phyloP scores from a whole-genome alignment of 2,888 invertebrate species.

The Fragum sueziense region DNA sequence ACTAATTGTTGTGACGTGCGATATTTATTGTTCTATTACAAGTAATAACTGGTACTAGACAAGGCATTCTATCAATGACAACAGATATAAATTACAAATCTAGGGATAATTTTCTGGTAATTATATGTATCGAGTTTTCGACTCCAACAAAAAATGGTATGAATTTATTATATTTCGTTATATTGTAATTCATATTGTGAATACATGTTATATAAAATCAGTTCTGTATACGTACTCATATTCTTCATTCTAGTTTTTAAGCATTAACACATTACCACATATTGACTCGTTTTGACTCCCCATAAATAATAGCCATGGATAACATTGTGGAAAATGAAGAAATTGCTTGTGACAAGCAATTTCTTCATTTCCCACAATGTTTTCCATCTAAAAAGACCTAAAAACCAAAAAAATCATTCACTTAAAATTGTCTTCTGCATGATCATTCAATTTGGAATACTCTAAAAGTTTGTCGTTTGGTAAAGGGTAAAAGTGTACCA shows the following conservation, averaged over 20 bases:
- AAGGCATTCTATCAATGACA: conserved; percentile 3
- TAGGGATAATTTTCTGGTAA: too few species aligned
- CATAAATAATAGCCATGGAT: neutral
- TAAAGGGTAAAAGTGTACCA: too few species aligned
- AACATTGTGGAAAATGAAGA: neutral
- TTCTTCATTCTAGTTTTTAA: neutral
- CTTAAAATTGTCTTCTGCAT: neutral
- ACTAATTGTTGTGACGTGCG: neutral
- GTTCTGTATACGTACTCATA: neutral
- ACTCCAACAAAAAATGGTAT: too few species aligned
- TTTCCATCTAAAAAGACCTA: neutral
- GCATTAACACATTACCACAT: neutral
- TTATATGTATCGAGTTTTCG: too few species aligned
- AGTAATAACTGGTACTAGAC: neutral
- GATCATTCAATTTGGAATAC: neutral
- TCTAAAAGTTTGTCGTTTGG: neutral
- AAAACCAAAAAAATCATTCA: too few species aligned
- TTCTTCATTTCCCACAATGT: neutral
- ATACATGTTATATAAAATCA: too few species aligned
- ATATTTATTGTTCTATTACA: neutral
- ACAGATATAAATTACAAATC: neutral
- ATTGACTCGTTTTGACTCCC: neutral
- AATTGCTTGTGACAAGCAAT: neutral
- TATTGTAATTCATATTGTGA: too few species aligned
- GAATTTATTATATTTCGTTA: too few species aligned